A percentile compares a stretch with the other conserved stretches of the same genome.
These are phyloP conservation scores for Drosophila imparisetae DNA, from an alignment of 2,888 invertebrate species.

Conservation along the genomic window DNA sequence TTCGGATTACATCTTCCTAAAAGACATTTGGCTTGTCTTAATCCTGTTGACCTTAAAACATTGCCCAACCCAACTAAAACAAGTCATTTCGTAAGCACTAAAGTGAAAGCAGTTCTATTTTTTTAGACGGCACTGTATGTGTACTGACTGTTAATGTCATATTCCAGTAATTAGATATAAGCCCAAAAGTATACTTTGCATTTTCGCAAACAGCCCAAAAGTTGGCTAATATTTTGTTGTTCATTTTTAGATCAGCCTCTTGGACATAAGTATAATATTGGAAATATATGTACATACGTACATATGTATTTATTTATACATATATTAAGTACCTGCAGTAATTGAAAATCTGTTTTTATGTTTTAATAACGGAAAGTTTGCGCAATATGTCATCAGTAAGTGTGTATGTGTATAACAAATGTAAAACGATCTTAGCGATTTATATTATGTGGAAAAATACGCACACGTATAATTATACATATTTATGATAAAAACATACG, in stretches of 20 bases:
- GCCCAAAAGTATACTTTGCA: constrained; percentile 1
- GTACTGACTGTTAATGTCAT: not conserved
- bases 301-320: not conserved
- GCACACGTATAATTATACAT: not conserved
- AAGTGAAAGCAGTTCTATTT: not conserved
- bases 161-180: not conserved
- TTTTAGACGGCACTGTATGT: not conserved
- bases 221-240: not conserved
- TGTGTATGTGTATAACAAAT: not conserved
- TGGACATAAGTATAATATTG: not conserved
- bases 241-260: too few relatives aligned
- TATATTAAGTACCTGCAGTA: not conserved
- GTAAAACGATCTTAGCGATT: not conserved
- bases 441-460: not conserved
- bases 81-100: not conserved
- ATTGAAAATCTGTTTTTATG: not conserved
- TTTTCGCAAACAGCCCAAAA: constrained; percentile 4
- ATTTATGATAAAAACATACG: not conserved
- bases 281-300: not conserved
- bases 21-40: not conserved
- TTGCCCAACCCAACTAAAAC: not conserved
- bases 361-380: not conserved
- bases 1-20: too few relatives aligned
- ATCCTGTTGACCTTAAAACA: too few relatives aligned
- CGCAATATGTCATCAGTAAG: not conserved